Conservation (phyloP, 2,113 vertebrate genomes). For the Psittacara wagleri region DNA sequence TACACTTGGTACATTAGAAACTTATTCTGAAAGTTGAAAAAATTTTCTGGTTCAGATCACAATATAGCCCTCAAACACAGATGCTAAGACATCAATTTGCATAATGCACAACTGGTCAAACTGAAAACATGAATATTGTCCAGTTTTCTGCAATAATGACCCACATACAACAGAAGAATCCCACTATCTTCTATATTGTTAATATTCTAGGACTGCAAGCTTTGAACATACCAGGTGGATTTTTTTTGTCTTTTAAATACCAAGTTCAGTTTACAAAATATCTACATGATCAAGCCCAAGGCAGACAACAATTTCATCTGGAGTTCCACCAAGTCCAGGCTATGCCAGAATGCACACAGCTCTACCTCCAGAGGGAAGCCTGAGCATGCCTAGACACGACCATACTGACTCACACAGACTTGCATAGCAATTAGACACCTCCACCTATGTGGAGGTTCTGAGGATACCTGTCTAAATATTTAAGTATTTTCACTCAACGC, state of each 20-base stretch:
- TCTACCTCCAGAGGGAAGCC: neutral
- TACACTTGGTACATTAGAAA: neutral
- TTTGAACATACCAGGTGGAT: neutral
- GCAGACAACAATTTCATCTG: neutral
- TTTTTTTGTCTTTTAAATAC: neutral
- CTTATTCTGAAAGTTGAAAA: neutral
- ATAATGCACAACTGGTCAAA: neutral
- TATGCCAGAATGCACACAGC: neutral
- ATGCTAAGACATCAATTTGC: neutral
- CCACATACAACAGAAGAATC: neutral
- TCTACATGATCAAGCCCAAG: neutral
- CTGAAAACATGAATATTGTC: neutral
- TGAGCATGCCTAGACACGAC: neutral
- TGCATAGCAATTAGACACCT: slow-evolving; percentile 5
- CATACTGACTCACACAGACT: neutral
- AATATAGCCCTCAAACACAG: neutral
- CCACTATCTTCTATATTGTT: neutral
- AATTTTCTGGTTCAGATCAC: neutral
- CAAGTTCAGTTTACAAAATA: neutral
- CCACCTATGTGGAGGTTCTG: neutral
- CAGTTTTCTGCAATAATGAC: neutral
- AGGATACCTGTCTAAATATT: slow-evolving; percentile 16
- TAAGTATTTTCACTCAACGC: neutral
- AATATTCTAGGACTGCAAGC: neutral
- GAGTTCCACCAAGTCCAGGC: neutral